Evolutionary conservation across 2,888 invertebrate species (phyloP), one percentile per base, ranked within the genome.

Genomic region (Hirudinaria manillensis): DNA sequence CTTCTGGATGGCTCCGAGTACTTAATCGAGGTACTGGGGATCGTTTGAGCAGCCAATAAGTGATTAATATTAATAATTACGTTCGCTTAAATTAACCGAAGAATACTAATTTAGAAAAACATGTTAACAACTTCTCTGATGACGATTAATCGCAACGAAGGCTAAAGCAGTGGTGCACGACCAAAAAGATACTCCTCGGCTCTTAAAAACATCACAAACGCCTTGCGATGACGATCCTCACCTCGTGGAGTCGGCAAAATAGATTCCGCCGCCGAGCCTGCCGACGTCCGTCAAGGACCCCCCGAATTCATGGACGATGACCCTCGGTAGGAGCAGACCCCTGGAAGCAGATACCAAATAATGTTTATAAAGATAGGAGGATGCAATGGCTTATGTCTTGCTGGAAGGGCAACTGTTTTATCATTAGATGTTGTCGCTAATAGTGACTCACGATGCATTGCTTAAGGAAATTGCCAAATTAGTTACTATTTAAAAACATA

Each of bases 241-340:
- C 68, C 68, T 68, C 16, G 27, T 32, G 29, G 68, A 68, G n/a
- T 82, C 82, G 10, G 83, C 82, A 79, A 85, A 85, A 77, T 85
- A 85, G 55, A 85, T 82, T 10, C 84, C 85, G 77, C 80, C 78
- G 55, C 85, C 85, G 72, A 85, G 81, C 80, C 81, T 82, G 21
- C 85, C 84, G 4, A 74, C 75, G 77, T 85, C 84, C n/a, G 82
- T 82, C 66, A 83, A 78, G 16, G 78, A 80, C 24, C 83, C 83
- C 29, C 84, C 84, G 78, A 79, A 81, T 67, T 84, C 83, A 77
- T 84, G 83, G n/a, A 83, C 84, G 24, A 84, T 82, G 36, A 83
- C 80, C 75, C 82, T 82, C 16, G 84, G 84, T 76, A 83, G 75
- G 76, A 85, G 78, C n/a, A 85, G 77, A 29, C 85, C 85, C 79